Evolutionary conservation across 2,797 vertebrate species (phyloP).

Genomic region (Bradypus variegatus): DNA sequence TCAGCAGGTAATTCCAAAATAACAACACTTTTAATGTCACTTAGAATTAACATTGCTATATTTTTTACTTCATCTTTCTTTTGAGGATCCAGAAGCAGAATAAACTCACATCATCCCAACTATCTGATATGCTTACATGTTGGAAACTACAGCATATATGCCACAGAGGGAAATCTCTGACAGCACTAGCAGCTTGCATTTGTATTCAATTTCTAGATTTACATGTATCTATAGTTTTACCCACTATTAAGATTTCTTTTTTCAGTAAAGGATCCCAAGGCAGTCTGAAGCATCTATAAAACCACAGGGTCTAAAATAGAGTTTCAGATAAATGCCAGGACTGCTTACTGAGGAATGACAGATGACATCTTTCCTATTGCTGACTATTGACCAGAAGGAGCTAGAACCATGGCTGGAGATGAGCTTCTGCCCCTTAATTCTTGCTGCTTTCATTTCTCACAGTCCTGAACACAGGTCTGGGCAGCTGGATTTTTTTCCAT

Average conservation of each 20-base stretch:
- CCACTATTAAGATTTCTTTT: not conserved
- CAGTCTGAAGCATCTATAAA: constrained; percentile 4
- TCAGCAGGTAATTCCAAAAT: not conserved
- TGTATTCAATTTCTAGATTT: not conserved
- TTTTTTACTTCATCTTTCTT: constrained; percentile 18
- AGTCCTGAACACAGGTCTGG: not conserved
- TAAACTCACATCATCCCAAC: not conserved
- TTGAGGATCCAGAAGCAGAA: not conserved
- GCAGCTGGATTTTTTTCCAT: not conserved
- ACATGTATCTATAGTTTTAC: not conserved
- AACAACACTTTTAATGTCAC: not conserved
- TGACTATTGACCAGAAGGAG: not conserved
- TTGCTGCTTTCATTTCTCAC: not conserved
- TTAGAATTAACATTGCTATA: not conserved
- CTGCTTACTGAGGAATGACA: not conserved
- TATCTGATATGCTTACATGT: not conserved
- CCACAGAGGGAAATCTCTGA: not conserved
- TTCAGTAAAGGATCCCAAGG: not conserved
- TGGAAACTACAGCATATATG: not conserved
- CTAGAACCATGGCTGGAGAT: not conserved
- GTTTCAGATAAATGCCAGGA: not conserved
- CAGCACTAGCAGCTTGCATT: not conserved
- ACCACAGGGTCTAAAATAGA: constrained; percentile 1
- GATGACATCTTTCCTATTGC: not conserved
- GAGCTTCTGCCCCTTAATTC: not conserved